Conservation (phyloP, 2,888 invertebrate species). For the Erebia ligea region DNA sequence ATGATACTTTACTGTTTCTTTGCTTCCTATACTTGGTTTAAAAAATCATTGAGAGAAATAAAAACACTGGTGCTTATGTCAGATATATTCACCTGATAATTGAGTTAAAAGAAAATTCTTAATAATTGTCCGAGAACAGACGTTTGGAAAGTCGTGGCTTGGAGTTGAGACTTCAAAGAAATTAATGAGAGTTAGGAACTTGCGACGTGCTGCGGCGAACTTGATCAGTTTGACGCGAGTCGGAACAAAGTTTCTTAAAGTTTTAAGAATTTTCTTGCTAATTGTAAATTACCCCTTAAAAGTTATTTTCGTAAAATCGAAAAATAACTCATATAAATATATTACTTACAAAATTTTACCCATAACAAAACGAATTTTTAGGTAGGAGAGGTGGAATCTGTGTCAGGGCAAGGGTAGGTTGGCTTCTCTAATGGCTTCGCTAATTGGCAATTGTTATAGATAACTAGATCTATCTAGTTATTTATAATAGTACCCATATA, state of each 20-base stretch:
- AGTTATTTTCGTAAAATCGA: slow-evolving; percentile 21
- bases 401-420: too few species aligned
- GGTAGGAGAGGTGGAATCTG: too few species aligned
- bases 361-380: too few species aligned
- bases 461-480: too few species aligned
- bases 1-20: neutral
- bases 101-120: slow-evolving; percentile 72
- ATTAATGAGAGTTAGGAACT: slow-evolving; percentile 82
- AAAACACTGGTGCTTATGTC: slow-evolving; percentile 38
- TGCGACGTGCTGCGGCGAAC: slow-evolving; percentile 72
- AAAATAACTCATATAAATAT: too few species aligned
- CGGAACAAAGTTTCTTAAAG: slow-evolving; percentile 76
- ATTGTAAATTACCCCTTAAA: slow-evolving; percentile 56
- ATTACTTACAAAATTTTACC: too few species aligned
- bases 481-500: too few species aligned
- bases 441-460: too few species aligned
- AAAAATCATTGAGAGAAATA: neutral
- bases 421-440: too few species aligned
- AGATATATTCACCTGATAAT: slow-evolving; percentile 56
- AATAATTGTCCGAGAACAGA: slow-evolving; percentile 71
- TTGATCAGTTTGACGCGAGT: slow-evolving; percentile 81
- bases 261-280: slow-evolving; percentile 73
- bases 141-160: slow-evolving; percentile 65
- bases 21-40: neutral
- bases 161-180: slow-evolving; percentile 76